Evolutionary conservation across 2,888 invertebrate species (phyloP).

Genomic region (Dolichopus griseipennis): DNA sequence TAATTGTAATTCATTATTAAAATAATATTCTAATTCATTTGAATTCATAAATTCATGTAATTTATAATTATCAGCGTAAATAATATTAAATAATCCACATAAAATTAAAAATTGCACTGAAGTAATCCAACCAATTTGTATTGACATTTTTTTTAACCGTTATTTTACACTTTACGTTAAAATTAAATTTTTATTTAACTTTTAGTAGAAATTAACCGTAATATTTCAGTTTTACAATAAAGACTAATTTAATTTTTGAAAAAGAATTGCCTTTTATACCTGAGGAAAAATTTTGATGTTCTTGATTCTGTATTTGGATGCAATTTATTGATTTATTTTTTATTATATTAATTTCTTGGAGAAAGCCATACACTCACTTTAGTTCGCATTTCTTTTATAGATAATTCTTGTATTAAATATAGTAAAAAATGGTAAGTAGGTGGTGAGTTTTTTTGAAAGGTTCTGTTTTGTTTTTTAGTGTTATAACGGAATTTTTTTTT

Average conservation of each 20-base stretch:
- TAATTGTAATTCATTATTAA: constrained; percentile 27
- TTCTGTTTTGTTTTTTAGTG: too few species aligned
- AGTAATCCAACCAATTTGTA: not conserved
- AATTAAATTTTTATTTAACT: not conserved
- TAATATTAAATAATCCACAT: not conserved
- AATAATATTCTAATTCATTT: constrained; percentile 42
- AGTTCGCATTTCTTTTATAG: not conserved
- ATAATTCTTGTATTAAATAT: not conserved
- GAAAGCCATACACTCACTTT: not conserved
- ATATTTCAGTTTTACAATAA: not conserved
- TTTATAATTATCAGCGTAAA: constrained; percentile 9
- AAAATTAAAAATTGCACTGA: not conserved
- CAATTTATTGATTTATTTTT: not conserved
- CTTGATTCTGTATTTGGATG: not conserved
- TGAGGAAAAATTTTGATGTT: not conserved
- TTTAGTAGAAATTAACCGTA: not conserved
- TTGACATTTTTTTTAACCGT: not conserved
- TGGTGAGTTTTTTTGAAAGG: not conserved
- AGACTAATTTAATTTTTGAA: not conserved
- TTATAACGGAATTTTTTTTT: too few species aligned
- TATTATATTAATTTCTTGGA: not conserved
- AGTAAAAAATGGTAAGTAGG: not conserved
- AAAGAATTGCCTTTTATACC: not conserved
- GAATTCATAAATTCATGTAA: constrained; percentile 20
- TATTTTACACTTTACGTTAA: not conserved